These are phyloP conservation scores for Microtus ochrogaster DNA, from an alignment of 2,113 vertebrate species.

Conservation along the genomic window DNA sequence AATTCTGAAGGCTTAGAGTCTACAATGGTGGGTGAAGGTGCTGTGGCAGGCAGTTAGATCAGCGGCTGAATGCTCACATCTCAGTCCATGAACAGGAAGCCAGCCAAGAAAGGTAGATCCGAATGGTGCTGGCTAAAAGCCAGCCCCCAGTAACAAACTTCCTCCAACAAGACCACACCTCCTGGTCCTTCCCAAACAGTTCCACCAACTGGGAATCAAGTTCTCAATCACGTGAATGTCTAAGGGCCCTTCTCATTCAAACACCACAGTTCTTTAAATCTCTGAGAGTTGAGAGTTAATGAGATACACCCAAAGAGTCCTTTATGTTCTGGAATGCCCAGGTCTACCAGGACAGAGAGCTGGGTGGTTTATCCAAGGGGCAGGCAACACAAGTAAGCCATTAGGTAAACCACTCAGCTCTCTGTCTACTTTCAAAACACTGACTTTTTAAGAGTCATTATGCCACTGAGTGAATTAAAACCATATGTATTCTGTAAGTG, in stretches of 20 bases:
- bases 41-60: neutral
- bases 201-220: neutral
- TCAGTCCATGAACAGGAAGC: neutral
- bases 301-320: neutral
- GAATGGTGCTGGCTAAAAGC: neutral
- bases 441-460: slow-evolving; percentile 1
- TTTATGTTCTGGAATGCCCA: neutral
- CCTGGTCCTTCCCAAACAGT: neutral
- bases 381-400: neutral
- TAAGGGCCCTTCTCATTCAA: neutral
- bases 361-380: neutral
- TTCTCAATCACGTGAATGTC: neutral
- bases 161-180: neutral
- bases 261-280: neutral
- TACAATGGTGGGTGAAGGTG: neutral
- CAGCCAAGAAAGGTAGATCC: neutral
- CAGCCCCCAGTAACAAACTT: neutral
- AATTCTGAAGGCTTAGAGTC: neutral
- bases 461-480: neutral
- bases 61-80: neutral
- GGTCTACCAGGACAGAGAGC: neutral
- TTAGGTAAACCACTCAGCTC: neutral
- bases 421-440: neutral
- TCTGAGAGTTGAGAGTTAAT: neutral
- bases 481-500: neutral